These are phyloP conservation scores for Potamilus streckersoni DNA, from an alignment of 1,140 invertebrate species.

Conservation along the genomic window DNA sequence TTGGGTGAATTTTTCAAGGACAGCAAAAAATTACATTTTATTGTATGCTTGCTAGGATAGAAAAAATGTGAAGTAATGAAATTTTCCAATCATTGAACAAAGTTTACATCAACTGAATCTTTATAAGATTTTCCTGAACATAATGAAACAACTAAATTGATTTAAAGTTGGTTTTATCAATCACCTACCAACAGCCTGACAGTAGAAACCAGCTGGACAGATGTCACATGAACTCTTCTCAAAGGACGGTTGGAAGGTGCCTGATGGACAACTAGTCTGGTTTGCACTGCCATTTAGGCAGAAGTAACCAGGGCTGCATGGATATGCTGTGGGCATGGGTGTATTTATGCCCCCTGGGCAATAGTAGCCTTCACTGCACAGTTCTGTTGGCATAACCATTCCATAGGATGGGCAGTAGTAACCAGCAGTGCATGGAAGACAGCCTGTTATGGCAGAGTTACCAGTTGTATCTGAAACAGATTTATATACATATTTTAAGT, in stretches of 20 bases:
- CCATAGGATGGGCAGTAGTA: conserved; percentile 60
- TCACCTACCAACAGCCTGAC: conserved; percentile 58
- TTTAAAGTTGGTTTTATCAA: no score
- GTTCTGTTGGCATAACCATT: conserved; percentile 40
- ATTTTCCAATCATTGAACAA: background rate
- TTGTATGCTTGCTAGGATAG: background rate
- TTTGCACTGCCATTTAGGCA: conserved; percentile 57
- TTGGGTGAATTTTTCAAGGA: no score
- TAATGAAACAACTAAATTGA: no score
- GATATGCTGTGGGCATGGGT: conserved; percentile 41
- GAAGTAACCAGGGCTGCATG: conserved; percentile 62
- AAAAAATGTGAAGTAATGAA: background rate
- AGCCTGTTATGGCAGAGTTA: conserved; percentile 50
- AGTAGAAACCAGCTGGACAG: conserved; percentile 62
- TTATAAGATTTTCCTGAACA: no score
- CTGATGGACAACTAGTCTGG: conserved; percentile 62
- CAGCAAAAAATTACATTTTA: no score
- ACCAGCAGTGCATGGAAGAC: conserved; percentile 57
- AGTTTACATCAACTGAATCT: no score
- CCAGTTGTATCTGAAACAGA: conserved; percentile 47
- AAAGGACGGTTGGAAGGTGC: conserved; percentile 60
- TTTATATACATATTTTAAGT: no score
- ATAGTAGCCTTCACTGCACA: conserved; percentile 56
- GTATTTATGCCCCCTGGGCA: conserved; percentile 59
- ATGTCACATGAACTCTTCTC: conserved; percentile 51